Percentiles rank a stretch among this genome's conserved stretches.
Conservation (phyloP, 92 coral and sea anemone species). For the Montipora capitata region DNA sequence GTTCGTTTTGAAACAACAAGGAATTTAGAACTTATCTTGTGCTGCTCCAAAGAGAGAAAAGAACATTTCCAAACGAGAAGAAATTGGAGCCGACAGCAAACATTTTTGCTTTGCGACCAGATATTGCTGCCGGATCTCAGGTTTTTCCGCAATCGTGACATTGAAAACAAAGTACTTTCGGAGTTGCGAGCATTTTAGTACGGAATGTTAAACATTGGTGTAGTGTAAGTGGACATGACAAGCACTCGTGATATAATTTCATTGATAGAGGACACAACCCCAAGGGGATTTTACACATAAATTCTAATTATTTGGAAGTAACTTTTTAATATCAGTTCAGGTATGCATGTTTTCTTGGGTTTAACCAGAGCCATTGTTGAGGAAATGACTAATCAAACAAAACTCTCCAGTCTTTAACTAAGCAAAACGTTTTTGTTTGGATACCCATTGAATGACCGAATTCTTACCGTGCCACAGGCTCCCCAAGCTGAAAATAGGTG, state of each 20-base stretch:
- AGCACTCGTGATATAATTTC: background rate
- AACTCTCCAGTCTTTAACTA: background rate
- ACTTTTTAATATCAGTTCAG: background rate
- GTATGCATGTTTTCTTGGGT: background rate
- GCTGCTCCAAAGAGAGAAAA: too few species aligned
- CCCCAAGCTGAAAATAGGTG: too few species aligned
- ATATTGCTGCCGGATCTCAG: too few species aligned
- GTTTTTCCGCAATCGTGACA: too few species aligned
- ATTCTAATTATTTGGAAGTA: background rate
- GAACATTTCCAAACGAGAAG: too few species aligned
- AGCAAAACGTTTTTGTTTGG: slow-evolving; percentile 30
- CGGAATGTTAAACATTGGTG: background rate
- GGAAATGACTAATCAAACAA: slow-evolving; percentile 1
- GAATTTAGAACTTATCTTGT: too few species aligned
- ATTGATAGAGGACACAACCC: background rate
- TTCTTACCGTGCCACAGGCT: slow-evolving; percentile 26
- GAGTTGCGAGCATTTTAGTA: too few species aligned
- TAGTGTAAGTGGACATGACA: background rate
- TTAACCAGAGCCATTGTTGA: background rate
- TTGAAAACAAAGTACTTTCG: too few species aligned
- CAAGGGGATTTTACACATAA: background rate
- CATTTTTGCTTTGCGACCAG: too few species aligned
- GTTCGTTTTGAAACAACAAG: too few species aligned
- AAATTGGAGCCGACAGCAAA: too few species aligned
- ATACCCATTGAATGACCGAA: background rate